phyloP scores from a whole-genome alignment of 92 coral and sea anemone species.

The Galaxea fascicularis region DNA sequence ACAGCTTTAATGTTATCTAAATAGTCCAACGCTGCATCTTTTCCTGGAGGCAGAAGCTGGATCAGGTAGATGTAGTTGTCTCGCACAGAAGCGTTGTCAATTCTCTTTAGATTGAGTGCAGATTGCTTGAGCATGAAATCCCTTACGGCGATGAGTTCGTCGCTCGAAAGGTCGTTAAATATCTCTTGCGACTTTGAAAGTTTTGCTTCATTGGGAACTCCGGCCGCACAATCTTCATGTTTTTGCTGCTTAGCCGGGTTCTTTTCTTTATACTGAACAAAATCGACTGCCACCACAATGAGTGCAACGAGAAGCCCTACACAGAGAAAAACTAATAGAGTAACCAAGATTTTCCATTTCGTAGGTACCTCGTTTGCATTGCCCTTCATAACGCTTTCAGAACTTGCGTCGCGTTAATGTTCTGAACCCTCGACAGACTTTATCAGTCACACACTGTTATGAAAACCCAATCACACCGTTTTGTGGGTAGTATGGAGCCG shows the following conservation, averaged over 20 bases:
- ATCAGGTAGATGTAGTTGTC: conserved; percentile 69
- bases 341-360: conserved; percentile 42
- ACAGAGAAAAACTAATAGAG: conserved; percentile 28
- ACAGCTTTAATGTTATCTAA: conserved; percentile 51
- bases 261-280: conserved; percentile 16
- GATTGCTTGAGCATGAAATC: conserved; percentile 62
- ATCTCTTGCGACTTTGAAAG: conserved; percentile 51
- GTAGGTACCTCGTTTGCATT: conserved; percentile 23
- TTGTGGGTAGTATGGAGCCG: not conserved
- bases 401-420: not conserved
- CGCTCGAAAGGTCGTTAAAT: conserved; percentile 59
- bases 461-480: conserved; percentile 1
- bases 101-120: conserved; percentile 54
- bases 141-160: conserved; percentile 54
- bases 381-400: conserved; percentile 1
- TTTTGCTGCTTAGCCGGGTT: not conserved
- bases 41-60: conserved; percentile 62
- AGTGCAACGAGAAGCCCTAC: conserved; percentile 42
- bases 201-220: not conserved
- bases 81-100: conserved; percentile 41
- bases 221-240: not conserved
- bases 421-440: not conserved
- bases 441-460: not conserved
- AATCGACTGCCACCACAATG: conserved; percentile 47
- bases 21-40: conserved; percentile 60